These are phyloP conservation scores for Tinea semifulvella DNA, from an alignment of 2,888 invertebrate genomes.

Conservation along the genomic window DNA sequence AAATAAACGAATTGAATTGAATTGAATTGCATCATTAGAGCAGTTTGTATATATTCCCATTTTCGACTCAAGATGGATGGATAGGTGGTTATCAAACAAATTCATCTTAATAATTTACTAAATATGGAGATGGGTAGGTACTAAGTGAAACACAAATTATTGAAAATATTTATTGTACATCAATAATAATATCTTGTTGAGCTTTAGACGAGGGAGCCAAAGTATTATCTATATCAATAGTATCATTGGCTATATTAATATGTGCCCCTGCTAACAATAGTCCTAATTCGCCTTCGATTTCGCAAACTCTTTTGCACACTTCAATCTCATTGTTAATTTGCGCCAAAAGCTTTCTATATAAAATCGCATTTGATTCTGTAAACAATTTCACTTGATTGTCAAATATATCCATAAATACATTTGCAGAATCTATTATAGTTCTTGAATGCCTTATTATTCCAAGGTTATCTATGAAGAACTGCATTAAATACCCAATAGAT, in stretches of 20 bases:
- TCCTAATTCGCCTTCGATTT: constrained; percentile 75
- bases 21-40: no score
- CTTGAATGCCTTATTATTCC: constrained; percentile 79
- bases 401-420: constrained; percentile 79
- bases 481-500: constrained; percentile 71
- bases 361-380: constrained; percentile 67
- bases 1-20: no score
- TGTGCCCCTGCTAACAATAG: constrained; percentile 71
- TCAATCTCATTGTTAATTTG: constrained; percentile 74
- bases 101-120: no score
- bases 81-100: no score
- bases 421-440: constrained; percentile 76
- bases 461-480: constrained; percentile 79
- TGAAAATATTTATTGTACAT: no score
- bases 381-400: constrained; percentile 71
- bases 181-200: constrained; percentile 65
- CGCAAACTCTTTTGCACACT: constrained; percentile 69
- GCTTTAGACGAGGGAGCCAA: constrained; percentile 53
- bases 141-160: no score
- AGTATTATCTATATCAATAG: constrained; percentile 35
- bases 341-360: constrained; percentile 69
- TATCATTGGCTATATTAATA: constrained; percentile 44
- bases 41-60: no score
- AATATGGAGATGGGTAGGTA: no score
- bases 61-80: no score